These are phyloP conservation scores for Hemicentrotus pulcherrimus DNA, from an alignment of 35 echinoderm and acorn worm species.

Conservation along the genomic window DNA sequence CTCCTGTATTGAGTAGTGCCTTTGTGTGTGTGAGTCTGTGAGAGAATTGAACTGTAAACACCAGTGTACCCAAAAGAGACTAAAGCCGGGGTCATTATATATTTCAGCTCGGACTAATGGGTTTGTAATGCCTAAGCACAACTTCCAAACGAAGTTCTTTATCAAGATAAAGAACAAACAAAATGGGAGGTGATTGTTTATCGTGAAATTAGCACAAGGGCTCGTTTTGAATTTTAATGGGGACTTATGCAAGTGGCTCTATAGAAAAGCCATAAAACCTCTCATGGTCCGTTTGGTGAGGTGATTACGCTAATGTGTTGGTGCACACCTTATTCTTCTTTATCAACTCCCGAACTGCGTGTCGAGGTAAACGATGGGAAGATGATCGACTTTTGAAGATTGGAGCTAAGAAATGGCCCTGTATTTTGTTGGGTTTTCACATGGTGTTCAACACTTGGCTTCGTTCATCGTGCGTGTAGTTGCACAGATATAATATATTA, in stretches of 20 bases:
- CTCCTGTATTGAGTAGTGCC: not conserved
- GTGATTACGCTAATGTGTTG: conserved; percentile 1
- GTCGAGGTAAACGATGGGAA: not conserved
- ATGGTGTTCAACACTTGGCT: not conserved
- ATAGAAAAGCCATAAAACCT: conserved; percentile 35
- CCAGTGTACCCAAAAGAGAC: not conserved
- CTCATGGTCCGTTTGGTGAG: not conserved
- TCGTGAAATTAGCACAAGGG: conserved; percentile 41
- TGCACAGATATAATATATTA: too few species aligned
- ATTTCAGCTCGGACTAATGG: conserved; percentile 1
- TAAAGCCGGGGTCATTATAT: not conserved
- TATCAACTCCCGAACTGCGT: not conserved
- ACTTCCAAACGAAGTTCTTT: conserved; percentile 40
- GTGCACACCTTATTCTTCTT: not conserved
- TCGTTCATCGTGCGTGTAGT: not conserved
- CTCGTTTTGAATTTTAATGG: conserved; percentile 28
- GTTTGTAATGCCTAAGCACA: conserved; percentile 34
- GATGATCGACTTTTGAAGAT: not conserved
- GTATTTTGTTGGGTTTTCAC: not conserved
- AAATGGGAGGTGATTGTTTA: conserved; percentile 24
- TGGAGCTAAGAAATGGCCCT: not conserved
- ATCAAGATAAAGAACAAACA: conserved; percentile 20
- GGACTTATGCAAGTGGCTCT: conserved; percentile 21
- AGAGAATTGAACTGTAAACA: conserved; percentile 13
- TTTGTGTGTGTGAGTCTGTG: not conserved